phyloP scores from a whole-genome alignment of 2,797 vertebrate genomes.

The Lutra lutra region DNA sequence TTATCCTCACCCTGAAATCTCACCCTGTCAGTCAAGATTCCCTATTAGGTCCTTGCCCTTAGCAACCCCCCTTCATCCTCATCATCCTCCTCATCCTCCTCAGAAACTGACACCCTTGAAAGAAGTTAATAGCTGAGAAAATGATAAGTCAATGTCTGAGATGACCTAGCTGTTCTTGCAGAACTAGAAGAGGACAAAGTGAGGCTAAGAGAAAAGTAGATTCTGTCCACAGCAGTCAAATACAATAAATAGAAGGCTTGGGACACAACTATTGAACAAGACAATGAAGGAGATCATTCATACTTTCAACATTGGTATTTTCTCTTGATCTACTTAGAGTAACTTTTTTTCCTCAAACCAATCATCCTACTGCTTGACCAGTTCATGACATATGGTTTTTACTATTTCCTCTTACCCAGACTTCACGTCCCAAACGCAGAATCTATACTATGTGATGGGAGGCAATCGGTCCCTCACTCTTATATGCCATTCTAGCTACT shows the following conservation, averaged over 20 bases:
- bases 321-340: not conserved
- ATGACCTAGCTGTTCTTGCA: not conserved
- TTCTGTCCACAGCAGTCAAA: not conserved
- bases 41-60: not conserved
- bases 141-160: not conserved
- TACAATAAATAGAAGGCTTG: not conserved
- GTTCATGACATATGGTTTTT: not conserved
- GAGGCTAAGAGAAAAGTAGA: not conserved
- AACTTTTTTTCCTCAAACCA: not conserved
- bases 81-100: conserved; percentile 43
- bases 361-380: not conserved
- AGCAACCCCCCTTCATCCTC: not conserved
- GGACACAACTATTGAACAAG: not conserved
- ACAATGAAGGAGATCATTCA: accelerated
- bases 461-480: accelerated
- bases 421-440: not conserved
- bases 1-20: not conserved
- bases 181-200: not conserved
- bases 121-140: conserved; percentile 62
- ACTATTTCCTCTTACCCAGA: not conserved
- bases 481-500: not conserved
- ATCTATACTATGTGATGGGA: accelerated
- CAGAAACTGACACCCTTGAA: not conserved
- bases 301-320: not conserved
- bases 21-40: not conserved